phyloP scores from a whole-genome alignment of 1,140 invertebrate species.

The Orussus abietinus region DNA sequence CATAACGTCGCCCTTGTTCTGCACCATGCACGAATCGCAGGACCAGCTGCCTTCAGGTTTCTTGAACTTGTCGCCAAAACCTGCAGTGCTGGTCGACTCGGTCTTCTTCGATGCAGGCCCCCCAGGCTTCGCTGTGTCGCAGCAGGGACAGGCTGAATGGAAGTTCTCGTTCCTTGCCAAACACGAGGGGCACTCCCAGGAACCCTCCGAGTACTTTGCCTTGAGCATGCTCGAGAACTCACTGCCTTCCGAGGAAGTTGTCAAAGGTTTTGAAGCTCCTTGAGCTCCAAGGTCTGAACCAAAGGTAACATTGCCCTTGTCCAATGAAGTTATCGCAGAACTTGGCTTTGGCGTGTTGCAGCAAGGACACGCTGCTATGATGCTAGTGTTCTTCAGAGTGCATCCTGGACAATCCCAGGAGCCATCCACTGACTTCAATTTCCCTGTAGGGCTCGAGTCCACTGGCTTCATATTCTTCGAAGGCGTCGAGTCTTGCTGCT shows the following conservation, averaged over 20 bases:
- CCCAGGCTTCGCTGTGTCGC: slow-evolving; percentile 10
- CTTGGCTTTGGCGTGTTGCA: slow-evolving; percentile 62
- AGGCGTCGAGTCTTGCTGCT: too few relatives aligned
- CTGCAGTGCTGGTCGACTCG: slow-evolving; percentile 17
- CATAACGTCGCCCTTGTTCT: slow-evolving; percentile 52
- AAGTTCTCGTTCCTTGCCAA: slow-evolving; percentile 54
- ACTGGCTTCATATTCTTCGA: too few relatives aligned
- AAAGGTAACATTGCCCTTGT: too few relatives aligned
- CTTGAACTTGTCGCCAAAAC: slow-evolving; percentile 52
- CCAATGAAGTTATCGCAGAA: slow-evolving; percentile 9
- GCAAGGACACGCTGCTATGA: slow-evolving; percentile 59
- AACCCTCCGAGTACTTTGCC: too few relatives aligned
- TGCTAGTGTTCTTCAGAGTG: slow-evolving; percentile 60
- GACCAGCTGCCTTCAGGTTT: slow-evolving; percentile 56
- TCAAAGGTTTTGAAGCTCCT: too few relatives aligned
- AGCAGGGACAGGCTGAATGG: slow-evolving; percentile 17
- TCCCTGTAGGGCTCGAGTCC: slow-evolving; percentile 37
- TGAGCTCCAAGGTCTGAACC: too few relatives aligned
- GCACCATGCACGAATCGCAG: slow-evolving; percentile 60
- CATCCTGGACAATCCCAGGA: slow-evolving; percentile 67
- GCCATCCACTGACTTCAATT: slow-evolving; percentile 45
- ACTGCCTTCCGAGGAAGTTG: too few relatives aligned
- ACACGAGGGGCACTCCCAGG: slow-evolving; percentile 59
- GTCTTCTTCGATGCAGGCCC: slow-evolving; percentile 1
- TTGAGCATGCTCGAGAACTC: too few relatives aligned